Conservation (phyloP, 2,113 vertebrate genomes). For the Sinocyclocheilus anophthalmus region DNA sequence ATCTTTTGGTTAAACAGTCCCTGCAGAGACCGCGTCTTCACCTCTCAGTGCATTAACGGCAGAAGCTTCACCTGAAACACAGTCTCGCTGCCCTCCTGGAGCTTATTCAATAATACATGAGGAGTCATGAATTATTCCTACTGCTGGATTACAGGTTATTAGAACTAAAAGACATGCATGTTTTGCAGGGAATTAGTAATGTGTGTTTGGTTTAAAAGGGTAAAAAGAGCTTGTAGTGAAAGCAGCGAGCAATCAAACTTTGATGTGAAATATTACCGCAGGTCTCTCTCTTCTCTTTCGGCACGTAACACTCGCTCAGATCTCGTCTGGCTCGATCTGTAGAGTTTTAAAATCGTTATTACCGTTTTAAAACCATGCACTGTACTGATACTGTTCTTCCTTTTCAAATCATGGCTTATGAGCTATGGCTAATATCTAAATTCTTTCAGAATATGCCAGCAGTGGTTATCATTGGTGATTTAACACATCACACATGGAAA, state of each 20-base stretch:
- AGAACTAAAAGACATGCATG: constrained; percentile 40
- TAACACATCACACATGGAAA: neutral
- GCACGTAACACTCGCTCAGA: neutral
- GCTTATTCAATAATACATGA: constrained; percentile 54
- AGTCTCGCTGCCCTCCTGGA: constrained; percentile 3
- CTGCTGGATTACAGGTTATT: constrained; percentile 51
- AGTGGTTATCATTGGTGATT: neutral
- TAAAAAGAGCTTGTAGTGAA: constrained; percentile 39
- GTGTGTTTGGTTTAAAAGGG: constrained; percentile 35
- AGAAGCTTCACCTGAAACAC: constrained; percentile 36
- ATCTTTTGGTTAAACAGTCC: constrained; percentile 8
- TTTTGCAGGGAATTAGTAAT: constrained; percentile 45
- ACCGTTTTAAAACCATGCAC: neutral
- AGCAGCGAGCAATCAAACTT: constrained; percentile 47
- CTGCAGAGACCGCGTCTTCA: neutral
- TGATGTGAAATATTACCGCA: constrained; percentile 41
- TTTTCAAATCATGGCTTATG: neutral
- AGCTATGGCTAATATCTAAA: neutral
- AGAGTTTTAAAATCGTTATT: neutral
- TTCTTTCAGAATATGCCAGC: neutral
- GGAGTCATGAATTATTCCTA: constrained; percentile 53
- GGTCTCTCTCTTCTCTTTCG: constrained; percentile 3
- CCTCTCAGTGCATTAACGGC: constrained; percentile 32
- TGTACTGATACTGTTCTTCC: neutral
- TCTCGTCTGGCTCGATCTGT: neutral